phyloP scores from a whole-genome alignment of 2,888 invertebrate genomes.

The Nemoura dubitans region DNA sequence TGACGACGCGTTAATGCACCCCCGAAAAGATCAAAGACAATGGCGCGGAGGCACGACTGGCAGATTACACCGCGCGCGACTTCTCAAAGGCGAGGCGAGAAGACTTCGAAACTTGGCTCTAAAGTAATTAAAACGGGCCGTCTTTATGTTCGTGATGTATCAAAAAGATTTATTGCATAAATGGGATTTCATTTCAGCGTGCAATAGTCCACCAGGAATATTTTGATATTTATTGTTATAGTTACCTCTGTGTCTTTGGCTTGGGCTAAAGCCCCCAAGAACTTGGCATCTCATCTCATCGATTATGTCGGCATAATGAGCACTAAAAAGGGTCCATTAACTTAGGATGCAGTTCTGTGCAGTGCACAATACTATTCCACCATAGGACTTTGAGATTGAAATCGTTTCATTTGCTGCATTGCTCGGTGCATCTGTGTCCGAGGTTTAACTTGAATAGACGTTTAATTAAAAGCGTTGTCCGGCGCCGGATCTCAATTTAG shows the following conservation, averaged over 20 bases:
- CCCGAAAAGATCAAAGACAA: conserved; percentile 1
- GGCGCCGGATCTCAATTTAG: neutral
- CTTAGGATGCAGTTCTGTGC: too few species aligned
- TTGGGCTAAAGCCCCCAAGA: neutral
- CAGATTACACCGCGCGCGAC: neutral
- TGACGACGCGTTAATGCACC: neutral
- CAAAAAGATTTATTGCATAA: neutral
- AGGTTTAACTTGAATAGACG: too few species aligned
- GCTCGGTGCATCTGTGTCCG: too few species aligned
- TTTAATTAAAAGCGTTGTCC: neutral
- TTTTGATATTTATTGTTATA: neutral
- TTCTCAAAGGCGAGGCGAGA: neutral
- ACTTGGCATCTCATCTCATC: neutral
- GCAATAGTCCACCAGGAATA: neutral
- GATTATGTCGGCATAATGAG: too few species aligned
- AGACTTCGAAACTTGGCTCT: neutral
- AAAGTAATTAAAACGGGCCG: neutral
- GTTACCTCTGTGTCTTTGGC: neutral
- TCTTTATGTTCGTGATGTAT: neutral
- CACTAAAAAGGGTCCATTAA: too few species aligned
- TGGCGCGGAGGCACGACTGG: neutral
- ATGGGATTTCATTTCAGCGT: too few species aligned
- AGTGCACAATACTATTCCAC: too few species aligned
- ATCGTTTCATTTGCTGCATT: too few species aligned
- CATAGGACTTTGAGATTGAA: too few species aligned